A percentile compares a stretch with the other conserved stretches of the same genome.
Conservation (phyloP, 53 echinoderm and acorn worm species). For the Mesocentrotus franciscanus region DNA sequence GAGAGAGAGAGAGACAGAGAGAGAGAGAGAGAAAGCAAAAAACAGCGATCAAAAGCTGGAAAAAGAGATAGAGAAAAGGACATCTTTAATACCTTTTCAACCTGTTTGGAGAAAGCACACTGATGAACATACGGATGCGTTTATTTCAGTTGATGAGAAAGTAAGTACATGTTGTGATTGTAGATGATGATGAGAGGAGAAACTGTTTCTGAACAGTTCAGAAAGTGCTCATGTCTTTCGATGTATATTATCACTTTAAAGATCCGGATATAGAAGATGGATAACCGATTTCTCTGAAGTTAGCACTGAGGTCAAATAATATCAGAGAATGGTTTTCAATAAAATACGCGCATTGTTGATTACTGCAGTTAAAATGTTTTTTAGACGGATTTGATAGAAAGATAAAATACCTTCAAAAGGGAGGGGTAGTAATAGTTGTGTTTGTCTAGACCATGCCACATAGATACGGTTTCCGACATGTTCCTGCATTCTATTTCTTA, state of each 20-base stretch:
- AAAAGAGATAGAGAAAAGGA: not conserved
- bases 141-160: not conserved
- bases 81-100: not conserved
- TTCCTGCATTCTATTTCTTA: too few species aligned
- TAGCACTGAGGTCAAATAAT: not conserved
- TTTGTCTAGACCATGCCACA: too few species aligned
- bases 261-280: not conserved
- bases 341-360: not conserved
- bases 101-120: not conserved
- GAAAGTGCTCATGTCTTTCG: not conserved
- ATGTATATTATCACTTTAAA: not conserved
- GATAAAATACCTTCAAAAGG: too few species aligned
- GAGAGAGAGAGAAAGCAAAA: not conserved
- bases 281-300: not conserved
- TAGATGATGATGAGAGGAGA: not conserved
- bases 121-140: not conserved
- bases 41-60: not conserved
- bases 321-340: too few species aligned
- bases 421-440: too few species aligned
- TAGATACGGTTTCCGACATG: too few species aligned
- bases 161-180: not conserved
- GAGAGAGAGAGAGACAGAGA: not conserved
- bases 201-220: not conserved
- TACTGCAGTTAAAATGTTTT: not conserved
- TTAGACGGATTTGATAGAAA: too few species aligned